Percentiles rank a stretch among this genome's conserved stretches.
Evolutionary conservation across 92 coral and sea anemone genomes (phyloP).

Genomic region (Phenganax marumi): DNA sequence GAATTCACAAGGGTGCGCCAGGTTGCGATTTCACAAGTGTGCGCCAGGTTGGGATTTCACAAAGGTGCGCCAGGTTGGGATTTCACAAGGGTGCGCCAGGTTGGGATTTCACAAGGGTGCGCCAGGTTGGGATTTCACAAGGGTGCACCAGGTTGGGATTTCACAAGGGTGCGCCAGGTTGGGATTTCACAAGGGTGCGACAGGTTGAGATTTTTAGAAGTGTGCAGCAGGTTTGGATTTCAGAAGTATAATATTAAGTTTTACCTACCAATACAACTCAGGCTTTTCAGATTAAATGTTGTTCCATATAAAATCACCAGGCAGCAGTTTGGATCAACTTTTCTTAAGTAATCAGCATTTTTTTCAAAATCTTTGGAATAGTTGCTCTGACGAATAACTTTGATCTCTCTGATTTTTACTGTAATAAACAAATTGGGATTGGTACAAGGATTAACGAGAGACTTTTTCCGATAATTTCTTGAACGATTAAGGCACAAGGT

Average conservation of each 20-base stretch:
- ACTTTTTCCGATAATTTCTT: not conserved
- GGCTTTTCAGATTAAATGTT: slow-evolving; percentile 84
- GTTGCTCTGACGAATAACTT: slow-evolving; percentile 86
- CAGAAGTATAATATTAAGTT: not conserved
- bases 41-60: too few species aligned
- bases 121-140: too few species aligned
- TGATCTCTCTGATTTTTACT: slow-evolving; percentile 92
- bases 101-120: too few species aligned
- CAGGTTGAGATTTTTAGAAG: too few species aligned
- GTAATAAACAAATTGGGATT: not conserved
- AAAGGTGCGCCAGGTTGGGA: too few species aligned
- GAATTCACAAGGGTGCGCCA: too few species aligned
- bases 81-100: too few species aligned
- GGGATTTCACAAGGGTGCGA: too few species aligned
- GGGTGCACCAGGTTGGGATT: too few species aligned
- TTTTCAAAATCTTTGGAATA: slow-evolving; percentile 91
- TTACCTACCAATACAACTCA: slow-evolving; percentile 84
- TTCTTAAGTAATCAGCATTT: slow-evolving; percentile 72
- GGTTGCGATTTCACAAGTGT: too few species aligned
- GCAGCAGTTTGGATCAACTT: slow-evolving; percentile 86
- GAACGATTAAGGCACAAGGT: not conserved
- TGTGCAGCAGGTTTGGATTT: too few species aligned
- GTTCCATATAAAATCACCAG: slow-evolving; percentile 87
- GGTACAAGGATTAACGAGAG: not conserved
- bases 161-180: too few species aligned